Percentiles rank a stretch among this genome's conserved stretches.
Evolutionary conservation across 2,113 vertebrate species (phyloP).

Genomic region (Siniperca chuatsi): DNA sequence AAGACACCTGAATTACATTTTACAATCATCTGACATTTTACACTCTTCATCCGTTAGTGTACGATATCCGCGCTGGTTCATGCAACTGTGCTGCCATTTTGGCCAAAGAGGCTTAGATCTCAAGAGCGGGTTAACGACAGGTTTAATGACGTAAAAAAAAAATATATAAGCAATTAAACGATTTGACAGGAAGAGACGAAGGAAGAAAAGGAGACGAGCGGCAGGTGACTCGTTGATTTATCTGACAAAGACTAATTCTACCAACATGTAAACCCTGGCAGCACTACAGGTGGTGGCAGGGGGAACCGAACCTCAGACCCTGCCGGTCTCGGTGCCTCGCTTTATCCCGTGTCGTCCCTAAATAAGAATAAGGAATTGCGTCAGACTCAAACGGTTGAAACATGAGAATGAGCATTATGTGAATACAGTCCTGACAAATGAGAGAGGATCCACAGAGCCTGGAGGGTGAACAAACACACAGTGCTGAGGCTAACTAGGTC

Average conservation of each 20-base stretch:
- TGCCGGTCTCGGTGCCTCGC: neutral
- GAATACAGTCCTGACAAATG: conserved; percentile 11
- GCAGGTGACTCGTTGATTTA: neutral
- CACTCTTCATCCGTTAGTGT: no score
- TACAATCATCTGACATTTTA: no score
- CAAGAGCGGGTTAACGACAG: neutral
- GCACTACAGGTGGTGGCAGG: neutral
- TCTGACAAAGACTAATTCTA: neutral
- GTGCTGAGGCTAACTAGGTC: conserved; percentile 38
- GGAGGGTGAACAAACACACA: conserved; percentile 27
- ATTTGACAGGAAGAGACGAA: neutral
- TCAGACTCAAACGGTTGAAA: neutral
- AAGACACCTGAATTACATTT: no score
- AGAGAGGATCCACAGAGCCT: conserved; percentile 6
- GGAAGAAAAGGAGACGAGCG: neutral
- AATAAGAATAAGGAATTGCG: neutral
- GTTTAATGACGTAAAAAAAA: neutral
- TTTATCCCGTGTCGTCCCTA: no score
- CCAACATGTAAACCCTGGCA: neutral
- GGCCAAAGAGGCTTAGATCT: no score
- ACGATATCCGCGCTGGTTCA: no score
- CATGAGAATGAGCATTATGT: conserved; percentile 2
- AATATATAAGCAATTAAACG: neutral
- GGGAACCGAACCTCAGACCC: neutral
- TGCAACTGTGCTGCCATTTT: neutral